Conservation (phyloP, 2,888 invertebrate genomes). For the Heteromyza rotundicornis region DNA sequence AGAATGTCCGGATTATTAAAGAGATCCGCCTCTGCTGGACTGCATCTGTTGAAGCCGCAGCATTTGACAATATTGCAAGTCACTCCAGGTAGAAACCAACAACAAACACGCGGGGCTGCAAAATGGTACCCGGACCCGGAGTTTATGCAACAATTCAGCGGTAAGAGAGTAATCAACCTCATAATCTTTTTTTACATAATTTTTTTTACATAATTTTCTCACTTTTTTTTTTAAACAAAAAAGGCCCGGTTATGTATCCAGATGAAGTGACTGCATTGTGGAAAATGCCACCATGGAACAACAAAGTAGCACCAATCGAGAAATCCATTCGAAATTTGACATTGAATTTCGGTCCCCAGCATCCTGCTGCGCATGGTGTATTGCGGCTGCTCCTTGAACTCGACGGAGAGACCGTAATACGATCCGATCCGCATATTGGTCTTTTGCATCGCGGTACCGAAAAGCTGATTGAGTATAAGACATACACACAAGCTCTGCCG, state of each 20-base stretch:
- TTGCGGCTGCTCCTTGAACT: constrained; percentile 83
- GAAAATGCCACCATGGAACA: constrained; percentile 72
- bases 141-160: constrained; percentile 72
- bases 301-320: constrained; percentile 70
- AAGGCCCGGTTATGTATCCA: constrained; percentile 77
- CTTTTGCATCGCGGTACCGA: constrained; percentile 96
- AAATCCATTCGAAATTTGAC: constrained; percentile 84
- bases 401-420: constrained; percentile 85
- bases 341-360: constrained; percentile 92
- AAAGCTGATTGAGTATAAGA: constrained; percentile 98
- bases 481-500: constrained; percentile 95
- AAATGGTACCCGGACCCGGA: constrained; percentile 84
- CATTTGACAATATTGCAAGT: constrained; percentile 14
- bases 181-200: too few species aligned
- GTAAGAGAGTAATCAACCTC: too few species aligned
- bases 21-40: constrained; percentile 35
- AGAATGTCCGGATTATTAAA: constrained; percentile 37
- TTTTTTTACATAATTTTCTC: too few species aligned
- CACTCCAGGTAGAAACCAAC: constrained; percentile 38
- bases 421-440: constrained; percentile 96
- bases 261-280: constrained; percentile 70
- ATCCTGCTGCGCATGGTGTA: constrained; percentile 94
- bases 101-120: constrained; percentile 64
- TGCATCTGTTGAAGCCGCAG: constrained; percentile 33
- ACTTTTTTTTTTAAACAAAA: not conserved